Conservation (phyloP, 2,888 invertebrate genomes). For the Leistus spinibarbis region DNA sequence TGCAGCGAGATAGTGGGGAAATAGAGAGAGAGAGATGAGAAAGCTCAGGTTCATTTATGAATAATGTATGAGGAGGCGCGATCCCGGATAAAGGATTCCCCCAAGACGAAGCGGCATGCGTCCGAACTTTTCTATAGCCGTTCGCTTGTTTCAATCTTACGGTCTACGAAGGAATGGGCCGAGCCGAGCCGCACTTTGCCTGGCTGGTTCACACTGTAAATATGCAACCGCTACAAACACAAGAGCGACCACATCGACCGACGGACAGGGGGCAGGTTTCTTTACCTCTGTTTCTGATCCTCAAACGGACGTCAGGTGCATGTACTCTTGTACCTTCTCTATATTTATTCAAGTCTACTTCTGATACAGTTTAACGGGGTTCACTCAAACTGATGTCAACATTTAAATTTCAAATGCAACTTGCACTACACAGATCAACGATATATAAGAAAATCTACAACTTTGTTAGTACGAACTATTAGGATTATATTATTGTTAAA, state of each 20-base stretch:
- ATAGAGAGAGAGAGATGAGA: background rate
- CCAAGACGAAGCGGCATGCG: slow-evolving; percentile 14
- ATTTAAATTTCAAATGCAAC: too few species aligned
- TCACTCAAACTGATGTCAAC: too few species aligned
- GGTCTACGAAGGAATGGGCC: background rate
- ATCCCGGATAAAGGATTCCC: slow-evolving; percentile 33
- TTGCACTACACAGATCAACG: too few species aligned
- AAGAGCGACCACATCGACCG: background rate
- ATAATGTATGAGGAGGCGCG: slow-evolving; percentile 34
- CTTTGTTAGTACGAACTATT: too few species aligned
- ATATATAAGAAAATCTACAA: too few species aligned
- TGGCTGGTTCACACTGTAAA: background rate
- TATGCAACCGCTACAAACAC: background rate
- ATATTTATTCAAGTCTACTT: background rate
- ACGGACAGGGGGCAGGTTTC: background rate
- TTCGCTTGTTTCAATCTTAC: slow-evolving; percentile 19
- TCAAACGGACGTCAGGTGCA: background rate
- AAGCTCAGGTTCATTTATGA: slow-evolving; percentile 25
- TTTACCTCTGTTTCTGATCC: background rate
- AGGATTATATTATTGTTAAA: too few species aligned
- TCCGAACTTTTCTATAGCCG: slow-evolving; percentile 27
- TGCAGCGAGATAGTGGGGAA: background rate
- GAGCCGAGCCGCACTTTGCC: too few species aligned
- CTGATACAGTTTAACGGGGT: too few species aligned
- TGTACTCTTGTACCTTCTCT: background rate